Base-by-base conservation (phyloP, 2,888 invertebrate genomes). In the Clitarchus hookeri region DNA sequence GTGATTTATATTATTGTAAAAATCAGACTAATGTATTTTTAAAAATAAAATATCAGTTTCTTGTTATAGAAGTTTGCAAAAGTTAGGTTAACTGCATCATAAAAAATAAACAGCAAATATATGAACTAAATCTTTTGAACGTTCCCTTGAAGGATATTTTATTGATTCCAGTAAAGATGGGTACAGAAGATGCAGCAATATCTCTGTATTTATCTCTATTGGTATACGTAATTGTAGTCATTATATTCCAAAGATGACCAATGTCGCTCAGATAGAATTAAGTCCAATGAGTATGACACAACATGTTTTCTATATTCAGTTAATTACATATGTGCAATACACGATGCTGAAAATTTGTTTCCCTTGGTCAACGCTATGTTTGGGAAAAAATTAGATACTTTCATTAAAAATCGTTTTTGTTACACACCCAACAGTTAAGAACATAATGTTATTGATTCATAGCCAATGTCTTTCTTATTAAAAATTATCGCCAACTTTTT, bases 261-360 rank as follows among this genome's bases (percentile, higher is more conserved):
- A 65, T 65, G 65, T 16, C 65, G 65, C 65, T 65, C 65, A 23
- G 65, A 23, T 65, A 23, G 19, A 65, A 65, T 65, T 65, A 65
- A 65, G n/a, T 65, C n/a, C n/a, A n/a, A n/a, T 23, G n/a, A 23
- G 65, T 65, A 23, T 23, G n/a, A 65, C 19, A 65, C 65, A 65
- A 0, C 16, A n/a, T 48, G 48, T 65, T 65, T 65, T 65, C n/a
- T 65, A n/a, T 23, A 65, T 6, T 65, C 19, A 65, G n/a, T 19
- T 65, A 65, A 65, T 65, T 65, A 65, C 65, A 65, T 65, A 65
- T 65, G 65, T 65, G 65, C 65, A 65, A 65, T 65, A 11, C n/a
- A 65, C 23, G n/a, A 65, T 65, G n/a, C 65, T 9, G 16, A 19
- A 65, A 65, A 65, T 23, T 53, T 2, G n/a, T 65, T 65, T 65